Conservation (phyloP, 2,888 invertebrate genomes). For the Volucella inanis region DNA sequence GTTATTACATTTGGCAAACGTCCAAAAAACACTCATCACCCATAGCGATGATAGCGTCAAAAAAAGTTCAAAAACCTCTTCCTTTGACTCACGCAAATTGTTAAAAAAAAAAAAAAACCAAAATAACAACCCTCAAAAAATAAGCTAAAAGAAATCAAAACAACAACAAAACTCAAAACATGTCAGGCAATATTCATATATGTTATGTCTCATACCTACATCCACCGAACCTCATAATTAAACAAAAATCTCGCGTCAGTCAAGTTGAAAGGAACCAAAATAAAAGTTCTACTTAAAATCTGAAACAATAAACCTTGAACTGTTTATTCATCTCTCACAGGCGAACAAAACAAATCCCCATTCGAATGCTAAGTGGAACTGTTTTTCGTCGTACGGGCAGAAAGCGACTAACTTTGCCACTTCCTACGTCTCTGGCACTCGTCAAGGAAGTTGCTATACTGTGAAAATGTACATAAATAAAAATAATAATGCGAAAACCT, state of each 20-base stretch:
- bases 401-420: not conserved
- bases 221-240: not conserved
- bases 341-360: constrained; percentile 24
- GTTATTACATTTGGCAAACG: constrained; percentile 48
- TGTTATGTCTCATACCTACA: too few relatives aligned
- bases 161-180: too few relatives aligned
- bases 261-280: constrained; percentile 15
- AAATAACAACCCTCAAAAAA: too few relatives aligned
- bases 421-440: not conserved
- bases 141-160: too few relatives aligned
- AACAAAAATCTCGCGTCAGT: constrained; percentile 17
- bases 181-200: too few relatives aligned
- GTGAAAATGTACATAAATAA: not conserved
- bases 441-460: too few relatives aligned
- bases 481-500: constrained; percentile 24
- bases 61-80: constrained; percentile 66
- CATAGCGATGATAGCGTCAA: constrained; percentile 4
- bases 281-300: constrained; percentile 43
- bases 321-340: constrained; percentile 53
- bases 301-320: constrained; percentile 71
- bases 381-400: not conserved
- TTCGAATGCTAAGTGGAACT: not conserved
- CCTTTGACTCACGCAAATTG: constrained; percentile 22
- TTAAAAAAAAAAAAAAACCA: constrained; percentile 1
- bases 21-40: constrained; percentile 41